Conservation (phyloP, 2,888 invertebrate genomes). For the Notocelia uddmanniana region DNA sequence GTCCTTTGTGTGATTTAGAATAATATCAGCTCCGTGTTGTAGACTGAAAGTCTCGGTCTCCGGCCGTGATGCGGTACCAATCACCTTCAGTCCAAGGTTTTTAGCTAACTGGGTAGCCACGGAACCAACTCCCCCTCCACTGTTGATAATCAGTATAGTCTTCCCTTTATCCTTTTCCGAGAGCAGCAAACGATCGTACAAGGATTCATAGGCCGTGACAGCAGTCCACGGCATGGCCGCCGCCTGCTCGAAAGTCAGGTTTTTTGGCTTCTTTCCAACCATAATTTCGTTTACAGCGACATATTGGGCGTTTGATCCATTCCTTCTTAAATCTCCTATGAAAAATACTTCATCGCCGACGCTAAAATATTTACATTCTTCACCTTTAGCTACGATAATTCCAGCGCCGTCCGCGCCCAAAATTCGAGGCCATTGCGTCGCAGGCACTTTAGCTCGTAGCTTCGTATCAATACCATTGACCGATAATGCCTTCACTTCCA, state of each 20-base stretch:
- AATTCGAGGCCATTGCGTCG: conserved; percentile 63
- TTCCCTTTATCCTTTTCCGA: conserved; percentile 74
- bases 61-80: conserved; percentile 74
- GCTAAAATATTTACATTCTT: conserved; percentile 60
- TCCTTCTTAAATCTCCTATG: conserved; percentile 67
- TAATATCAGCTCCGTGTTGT: conserved; percentile 67
- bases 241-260: conserved; percentile 73
- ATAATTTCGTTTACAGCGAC: conserved; percentile 68
- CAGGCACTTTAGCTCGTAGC: conserved; percentile 67
- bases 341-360: conserved; percentile 77
- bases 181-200: conserved; percentile 69
- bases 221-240: conserved; percentile 76
- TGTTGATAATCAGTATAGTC: conserved; percentile 73
- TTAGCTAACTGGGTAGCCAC: conserved; percentile 74
- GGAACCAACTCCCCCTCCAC: conserved; percentile 78
- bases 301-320: conserved; percentile 75
- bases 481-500: conserved; percentile 75
- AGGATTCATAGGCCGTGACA: conserved; percentile 72
- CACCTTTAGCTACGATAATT: conserved; percentile 68
- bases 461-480: conserved; percentile 78
- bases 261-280: conserved; percentile 71
- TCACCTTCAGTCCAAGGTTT: conserved; percentile 71
- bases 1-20: conserved; percentile 71
- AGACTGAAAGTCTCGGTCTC: conserved; percentile 67
- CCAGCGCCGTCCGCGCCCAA: conserved; percentile 79